Evolutionary conservation across 2,113 vertebrate genomes (phyloP), one percentile per base, ranked within the genome.

Genomic region (Otus sunia): DNA sequence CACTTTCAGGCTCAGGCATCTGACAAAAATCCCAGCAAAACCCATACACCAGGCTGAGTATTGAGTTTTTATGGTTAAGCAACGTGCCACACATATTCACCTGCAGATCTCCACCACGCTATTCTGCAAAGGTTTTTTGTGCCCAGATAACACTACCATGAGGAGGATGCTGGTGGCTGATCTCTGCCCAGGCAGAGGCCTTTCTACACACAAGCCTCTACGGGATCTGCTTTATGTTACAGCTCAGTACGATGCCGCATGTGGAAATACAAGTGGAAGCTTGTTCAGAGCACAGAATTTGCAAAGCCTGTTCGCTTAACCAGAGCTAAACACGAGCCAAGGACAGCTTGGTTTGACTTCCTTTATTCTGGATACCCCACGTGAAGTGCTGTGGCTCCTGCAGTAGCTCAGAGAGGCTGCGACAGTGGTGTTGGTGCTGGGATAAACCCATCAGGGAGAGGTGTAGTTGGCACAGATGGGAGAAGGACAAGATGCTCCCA

Each of bases 181-280:
- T n/a, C 75, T 59, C 88, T 85, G 71, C 60, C 47, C n/a, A 49
- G 76, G 56, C 56, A 81, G 73, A 91, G 68, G 29, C 67, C 81
- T 87, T 26, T 69, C 86, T 69, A 72, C 68, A 62, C 1, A 0
- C 9, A 1, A 68, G 23, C 73, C 69, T 60, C 84, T 64, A 43
- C 9, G 22, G 83, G 80, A 63, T 87, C 89, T 92, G 84, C 73
- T 93, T 78, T 82, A 30, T 14, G 36, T 90, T 72, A 88, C 52
- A 52, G 64, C 64, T 87, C 2, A 0, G 74, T 88, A 90, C 0
- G 3, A n/a, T 21, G 88, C 69, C 0, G 0, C 39, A 11, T 59
- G 60, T 75, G 69, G 81, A 85, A 94, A 94, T 55, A 32, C 85
- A 93, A 94, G 90, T 94, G 85, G 81, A 87, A 97, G 88, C 90